Conservation (phyloP, 1,140 invertebrate genomes). For the Oscheius sp. region DNA sequence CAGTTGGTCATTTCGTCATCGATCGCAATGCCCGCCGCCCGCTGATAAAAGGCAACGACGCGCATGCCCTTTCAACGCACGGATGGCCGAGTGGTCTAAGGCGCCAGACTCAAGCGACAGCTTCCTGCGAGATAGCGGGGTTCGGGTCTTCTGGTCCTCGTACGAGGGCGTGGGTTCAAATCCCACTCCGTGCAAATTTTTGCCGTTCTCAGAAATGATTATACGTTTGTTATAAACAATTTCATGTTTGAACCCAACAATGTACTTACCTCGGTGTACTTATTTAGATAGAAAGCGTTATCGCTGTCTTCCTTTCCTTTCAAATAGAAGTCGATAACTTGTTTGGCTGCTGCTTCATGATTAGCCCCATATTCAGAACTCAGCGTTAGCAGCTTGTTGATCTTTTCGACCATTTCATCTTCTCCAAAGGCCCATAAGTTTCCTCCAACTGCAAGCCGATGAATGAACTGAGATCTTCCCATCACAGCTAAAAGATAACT, state of each 20-base stretch:
- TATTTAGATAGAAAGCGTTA: conserved; percentile 3
- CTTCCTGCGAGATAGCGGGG: no score
- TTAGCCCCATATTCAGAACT: conserved; percentile 10
- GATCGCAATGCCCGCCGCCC: no score
- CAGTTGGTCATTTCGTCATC: no score
- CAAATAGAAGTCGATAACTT: conserved; percentile 7
- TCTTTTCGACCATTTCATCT: conserved; percentile 21
- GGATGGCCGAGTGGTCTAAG: conserved; percentile 49
- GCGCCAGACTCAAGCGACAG: conserved; percentile 49
- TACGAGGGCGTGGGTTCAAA: no score
- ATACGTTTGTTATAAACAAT: no score
- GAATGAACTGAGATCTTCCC: conserved; percentile 22
- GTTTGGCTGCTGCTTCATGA: conserved; percentile 7
- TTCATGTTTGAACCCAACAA: no score
- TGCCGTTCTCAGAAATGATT: no score
- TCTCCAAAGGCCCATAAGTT: conserved; percentile 1
- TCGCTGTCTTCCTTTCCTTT: conserved; percentile 13
- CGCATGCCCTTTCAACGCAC: no score
- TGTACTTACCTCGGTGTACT: conserved; percentile 35
- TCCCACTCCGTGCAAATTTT: no score
- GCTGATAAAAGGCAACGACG: no score
- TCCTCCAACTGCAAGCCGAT: not conserved
- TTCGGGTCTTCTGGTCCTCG: no score
- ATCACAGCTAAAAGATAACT: conserved; percentile 10
- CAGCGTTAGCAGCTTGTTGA: not conserved